These are phyloP conservation scores for Mythimna loreyi DNA, from an alignment of 2,888 invertebrate species.

Conservation along the genomic window DNA sequence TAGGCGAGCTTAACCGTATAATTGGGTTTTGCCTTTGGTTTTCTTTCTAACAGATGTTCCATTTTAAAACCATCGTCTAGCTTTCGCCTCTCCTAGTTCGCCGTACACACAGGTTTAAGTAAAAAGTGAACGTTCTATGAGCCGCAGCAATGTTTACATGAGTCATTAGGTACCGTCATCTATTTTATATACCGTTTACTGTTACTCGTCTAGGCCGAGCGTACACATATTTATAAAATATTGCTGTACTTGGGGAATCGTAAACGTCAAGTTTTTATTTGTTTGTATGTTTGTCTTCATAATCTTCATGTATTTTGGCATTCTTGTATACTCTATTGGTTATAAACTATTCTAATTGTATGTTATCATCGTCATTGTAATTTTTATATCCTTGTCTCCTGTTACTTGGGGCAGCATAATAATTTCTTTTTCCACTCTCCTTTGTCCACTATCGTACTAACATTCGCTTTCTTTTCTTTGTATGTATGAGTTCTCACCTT, in stretches of 20 bases:
- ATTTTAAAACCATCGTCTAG: neutral
- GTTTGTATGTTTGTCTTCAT: constrained; percentile 5
- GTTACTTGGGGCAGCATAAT: neutral
- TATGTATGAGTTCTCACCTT: neutral
- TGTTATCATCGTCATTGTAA: neutral
- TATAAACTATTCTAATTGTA: neutral
- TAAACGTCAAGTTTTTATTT: constrained; percentile 2
- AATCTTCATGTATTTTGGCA: neutral
- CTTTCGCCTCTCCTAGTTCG: constrained; percentile 13
- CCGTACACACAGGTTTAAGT: constrained; percentile 35
- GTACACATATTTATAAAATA: constrained; percentile 43
- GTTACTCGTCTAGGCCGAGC: constrained; percentile 46
- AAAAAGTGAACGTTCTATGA: constrained; percentile 62
- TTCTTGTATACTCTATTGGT: neutral
- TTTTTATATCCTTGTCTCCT: neutral
- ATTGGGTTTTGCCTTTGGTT: too few species aligned
- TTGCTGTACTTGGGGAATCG: constrained; percentile 14
- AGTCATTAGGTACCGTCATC: constrained; percentile 64
- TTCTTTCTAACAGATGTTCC: neutral
- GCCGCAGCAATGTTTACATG: constrained; percentile 65
- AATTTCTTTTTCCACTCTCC: neutral
- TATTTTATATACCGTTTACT: constrained; percentile 46
- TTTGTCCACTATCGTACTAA: neutral
- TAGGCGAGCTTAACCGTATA: too few species aligned
- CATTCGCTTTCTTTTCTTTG: neutral